Evolutionary conservation across 2,113 vertebrate genomes (phyloP).

Genomic region (Entelurus aequoreus): DNA sequence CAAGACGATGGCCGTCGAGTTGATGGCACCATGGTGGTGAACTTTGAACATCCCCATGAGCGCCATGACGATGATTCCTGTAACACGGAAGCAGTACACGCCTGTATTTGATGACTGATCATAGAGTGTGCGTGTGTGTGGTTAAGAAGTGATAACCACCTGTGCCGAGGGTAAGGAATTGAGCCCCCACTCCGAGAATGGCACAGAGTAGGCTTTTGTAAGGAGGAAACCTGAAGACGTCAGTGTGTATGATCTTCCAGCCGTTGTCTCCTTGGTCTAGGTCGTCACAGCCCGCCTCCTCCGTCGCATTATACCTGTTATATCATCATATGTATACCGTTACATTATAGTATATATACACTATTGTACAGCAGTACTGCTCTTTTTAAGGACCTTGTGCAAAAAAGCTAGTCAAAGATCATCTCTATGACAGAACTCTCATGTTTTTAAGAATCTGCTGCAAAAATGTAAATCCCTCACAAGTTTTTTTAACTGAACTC

Average conservation of each 20-base stretch:
- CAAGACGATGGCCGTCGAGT: constrained; percentile 84
- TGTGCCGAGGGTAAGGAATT: constrained; percentile 87
- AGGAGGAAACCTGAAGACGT: constrained; percentile 87
- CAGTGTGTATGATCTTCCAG: constrained; percentile 93
- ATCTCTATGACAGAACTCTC: too few relatives aligned
- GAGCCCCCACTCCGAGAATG: constrained; percentile 83
- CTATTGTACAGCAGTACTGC: too few relatives aligned
- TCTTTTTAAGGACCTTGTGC: too few relatives aligned
- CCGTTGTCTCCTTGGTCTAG: constrained; percentile 90
- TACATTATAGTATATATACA: neutral
- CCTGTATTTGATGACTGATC: neutral
- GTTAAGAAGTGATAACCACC: constrained; percentile 61
- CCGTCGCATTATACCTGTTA: constrained; percentile 82
- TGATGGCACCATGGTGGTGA: constrained; percentile 87
- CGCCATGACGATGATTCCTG: constrained; percentile 87
- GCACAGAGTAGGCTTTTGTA: constrained; percentile 85
- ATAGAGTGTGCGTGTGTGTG: neutral
- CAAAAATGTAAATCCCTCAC: too few relatives aligned
- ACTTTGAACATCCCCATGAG: constrained; percentile 88
- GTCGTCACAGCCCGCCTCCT: constrained; percentile 83
- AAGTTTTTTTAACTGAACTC: too few relatives aligned
- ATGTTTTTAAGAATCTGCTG: too few relatives aligned
- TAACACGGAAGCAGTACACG: neutral
- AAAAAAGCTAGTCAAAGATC: too few relatives aligned
- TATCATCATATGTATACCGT: neutral